Base-by-base conservation (phyloP, 2,888 invertebrate species). In the Drosophila mayaguana region DNA sequence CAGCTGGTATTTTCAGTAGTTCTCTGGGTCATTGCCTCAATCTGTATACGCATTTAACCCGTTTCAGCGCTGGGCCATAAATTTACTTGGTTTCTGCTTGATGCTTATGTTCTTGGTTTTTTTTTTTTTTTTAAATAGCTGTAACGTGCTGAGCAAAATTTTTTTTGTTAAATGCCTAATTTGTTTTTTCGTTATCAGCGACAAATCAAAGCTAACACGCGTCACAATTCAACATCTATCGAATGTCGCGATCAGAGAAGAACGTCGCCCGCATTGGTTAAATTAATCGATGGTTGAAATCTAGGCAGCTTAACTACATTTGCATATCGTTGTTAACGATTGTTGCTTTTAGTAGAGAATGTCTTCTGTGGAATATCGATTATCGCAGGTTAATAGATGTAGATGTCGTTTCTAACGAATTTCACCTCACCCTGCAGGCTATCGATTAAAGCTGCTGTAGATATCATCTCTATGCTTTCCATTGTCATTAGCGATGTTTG, bases 21-120 rank as follows among this genome's bases (percentile, higher is more conserved):
- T 88, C 87, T 86, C 72, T 86, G 89, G 85, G 85, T 86, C 85
- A 90, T 81, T 89, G 85, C 56, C 81, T 78, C 54, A 61, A 46
- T 71, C 34, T 55, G 48, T 43, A 51, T 63, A 54, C 42, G 55
- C 40, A 51, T 42, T 73, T 68, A 72, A 80, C 73, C 68, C 66
- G 87, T 82, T 89, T 67, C 56, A 38, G 55, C 51, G 46, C 53
- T 64, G 67, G 50, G 59, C 72, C 63, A 83, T 87, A 81, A 83
- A 89, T 83, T 71, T 59, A 25, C 28, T 38, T 36, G 55, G 28
- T 55, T 63, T 73, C 40, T 48, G 48, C n/a, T 6, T 45, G 38
- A 22, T 46, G 22, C 28, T 56, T 46, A 34, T 51, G 46, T 16
- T 40, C 34, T 67, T 57, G 66, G 61, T 63, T 63, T 43, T 32